Evolutionary conservation across 2,888 invertebrate genomes (phyloP).

Genomic region (Dasysyrphus albostriatus): DNA sequence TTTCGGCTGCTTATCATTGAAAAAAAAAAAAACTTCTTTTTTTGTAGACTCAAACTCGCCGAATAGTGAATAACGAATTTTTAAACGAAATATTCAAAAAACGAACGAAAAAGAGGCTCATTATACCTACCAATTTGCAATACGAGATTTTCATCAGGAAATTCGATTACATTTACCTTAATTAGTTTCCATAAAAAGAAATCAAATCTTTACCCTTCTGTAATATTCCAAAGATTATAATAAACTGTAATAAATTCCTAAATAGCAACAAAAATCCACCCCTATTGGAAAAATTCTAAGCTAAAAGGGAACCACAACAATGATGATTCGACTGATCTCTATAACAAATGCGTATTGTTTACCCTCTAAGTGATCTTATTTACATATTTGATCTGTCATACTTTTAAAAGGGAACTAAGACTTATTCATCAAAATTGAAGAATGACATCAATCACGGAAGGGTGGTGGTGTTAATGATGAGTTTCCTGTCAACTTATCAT

Average conservation of each 20-base stretch:
- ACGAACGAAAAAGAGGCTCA: too few relatives aligned
- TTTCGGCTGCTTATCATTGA: too few relatives aligned
- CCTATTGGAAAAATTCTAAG: neutral
- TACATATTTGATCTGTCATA: conserved; percentile 42
- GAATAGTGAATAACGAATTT: too few relatives aligned
- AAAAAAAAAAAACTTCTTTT: too few relatives aligned
- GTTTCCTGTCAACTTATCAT: conserved; percentile 47
- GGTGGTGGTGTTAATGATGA: conserved; percentile 50
- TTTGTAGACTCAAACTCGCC: too few relatives aligned
- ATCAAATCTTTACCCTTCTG: neutral
- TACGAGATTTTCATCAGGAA: too few relatives aligned
- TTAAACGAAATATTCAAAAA: too few relatives aligned
- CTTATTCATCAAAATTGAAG: conserved; percentile 48
- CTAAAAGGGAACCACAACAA: neutral
- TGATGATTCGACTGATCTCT: conserved; percentile 8
- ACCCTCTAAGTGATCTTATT: conserved; percentile 52
- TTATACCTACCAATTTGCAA: too few relatives aligned
- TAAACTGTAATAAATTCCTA: conserved; percentile 5
- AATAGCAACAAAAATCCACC: neutral
- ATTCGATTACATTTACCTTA: neutral
- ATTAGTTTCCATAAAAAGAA: neutral
- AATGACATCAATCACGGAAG: conserved; percentile 48
- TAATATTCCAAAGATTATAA: neutral
- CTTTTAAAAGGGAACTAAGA: conserved; percentile 15
- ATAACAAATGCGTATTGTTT: conserved; percentile 33